A percentile compares a stretch with the other conserved stretches of the same genome.
phyloP scores from a whole-genome alignment of 2,113 vertebrate species.

The Hemicordylus capensis region DNA sequence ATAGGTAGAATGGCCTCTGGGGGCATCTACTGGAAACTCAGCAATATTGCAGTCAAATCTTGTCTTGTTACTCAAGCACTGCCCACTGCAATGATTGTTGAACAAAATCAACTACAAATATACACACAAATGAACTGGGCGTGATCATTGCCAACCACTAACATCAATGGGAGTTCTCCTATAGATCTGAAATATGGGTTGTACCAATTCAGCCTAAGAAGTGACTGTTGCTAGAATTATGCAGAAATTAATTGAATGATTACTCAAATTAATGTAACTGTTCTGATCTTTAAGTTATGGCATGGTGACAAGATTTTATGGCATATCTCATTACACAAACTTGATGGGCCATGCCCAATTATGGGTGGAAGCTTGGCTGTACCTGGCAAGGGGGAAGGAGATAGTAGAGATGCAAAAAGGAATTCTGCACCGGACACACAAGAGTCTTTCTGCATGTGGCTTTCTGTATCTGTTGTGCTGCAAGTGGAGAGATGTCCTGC shows the following conservation, averaged over 20 bases:
- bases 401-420: neutral
- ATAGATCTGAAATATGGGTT: rapidly evolving
- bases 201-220: rapidly evolving
- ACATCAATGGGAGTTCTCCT: neutral
- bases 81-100: neutral
- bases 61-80: neutral
- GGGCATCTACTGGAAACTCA: constrained; percentile 89
- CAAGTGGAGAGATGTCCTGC: neutral
- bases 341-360: rapidly evolving
- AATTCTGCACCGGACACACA: neutral
- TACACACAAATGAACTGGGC: neutral
- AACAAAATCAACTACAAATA: constrained; percentile 24
- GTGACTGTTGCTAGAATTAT: rapidly evolving
- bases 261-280: neutral
- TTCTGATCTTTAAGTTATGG: neutral
- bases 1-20: constrained; percentile 86
- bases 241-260: neutral
- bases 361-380: neutral
- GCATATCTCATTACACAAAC: neutral
- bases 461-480: neutral
- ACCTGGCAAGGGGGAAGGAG: neutral
- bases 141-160: neutral
- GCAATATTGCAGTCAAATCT: constrained; percentile 78
- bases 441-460: neutral
- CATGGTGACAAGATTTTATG: neutral